These are phyloP conservation scores for Pectinophora gossypiella DNA, from an alignment of 1,140 invertebrate genomes.

Conservation along the genomic window DNA sequence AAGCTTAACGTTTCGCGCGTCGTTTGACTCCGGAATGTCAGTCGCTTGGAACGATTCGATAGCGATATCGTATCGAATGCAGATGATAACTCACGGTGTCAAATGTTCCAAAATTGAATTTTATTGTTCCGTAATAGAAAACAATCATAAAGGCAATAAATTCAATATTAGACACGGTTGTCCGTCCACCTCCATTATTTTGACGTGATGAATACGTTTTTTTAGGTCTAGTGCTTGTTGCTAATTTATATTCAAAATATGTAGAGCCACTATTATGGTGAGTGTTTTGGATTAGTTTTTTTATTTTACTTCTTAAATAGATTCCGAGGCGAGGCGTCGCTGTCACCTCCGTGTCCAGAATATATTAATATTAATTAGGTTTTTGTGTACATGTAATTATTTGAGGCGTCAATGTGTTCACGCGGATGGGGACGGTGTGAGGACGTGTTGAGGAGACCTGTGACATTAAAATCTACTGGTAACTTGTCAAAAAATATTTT, in stretches of 20 bases:
- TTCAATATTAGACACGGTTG: slow-evolving; percentile 44
- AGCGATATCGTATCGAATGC: slow-evolving; percentile 22
- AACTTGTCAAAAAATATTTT: no score
- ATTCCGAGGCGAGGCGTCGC: slow-evolving; percentile 23
- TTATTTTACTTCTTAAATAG: slow-evolving; percentile 31
- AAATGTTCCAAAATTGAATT: slow-evolving; percentile 22
- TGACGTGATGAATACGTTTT: slow-evolving; percentile 20
- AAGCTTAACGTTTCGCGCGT: slow-evolving; percentile 53
- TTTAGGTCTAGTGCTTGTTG: slow-evolving; percentile 23
- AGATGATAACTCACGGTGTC: slow-evolving; percentile 24
- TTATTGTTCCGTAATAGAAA: slow-evolving; percentile 46
- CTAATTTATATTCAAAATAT: slow-evolving; percentile 55
- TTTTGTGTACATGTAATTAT: slow-evolving; percentile 34
- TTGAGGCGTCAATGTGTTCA: slow-evolving; percentile 1
- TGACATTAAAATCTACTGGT: no score
- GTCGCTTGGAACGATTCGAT: background rate
- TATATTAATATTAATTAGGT: slow-evolving; percentile 57
- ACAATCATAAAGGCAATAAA: slow-evolving; percentile 50
- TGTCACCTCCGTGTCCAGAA: slow-evolving; percentile 43
- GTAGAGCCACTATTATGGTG: slow-evolving; percentile 32
- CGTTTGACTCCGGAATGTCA: slow-evolving; percentile 9
- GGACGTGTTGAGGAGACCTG: slow-evolving; percentile 13
- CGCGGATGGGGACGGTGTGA: background rate
- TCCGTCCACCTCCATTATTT: slow-evolving; percentile 35
- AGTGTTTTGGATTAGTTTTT: slow-evolving; percentile 36